phyloP scores from a whole-genome alignment of 2,888 invertebrate genomes.

The Drosophila longiperda region DNA sequence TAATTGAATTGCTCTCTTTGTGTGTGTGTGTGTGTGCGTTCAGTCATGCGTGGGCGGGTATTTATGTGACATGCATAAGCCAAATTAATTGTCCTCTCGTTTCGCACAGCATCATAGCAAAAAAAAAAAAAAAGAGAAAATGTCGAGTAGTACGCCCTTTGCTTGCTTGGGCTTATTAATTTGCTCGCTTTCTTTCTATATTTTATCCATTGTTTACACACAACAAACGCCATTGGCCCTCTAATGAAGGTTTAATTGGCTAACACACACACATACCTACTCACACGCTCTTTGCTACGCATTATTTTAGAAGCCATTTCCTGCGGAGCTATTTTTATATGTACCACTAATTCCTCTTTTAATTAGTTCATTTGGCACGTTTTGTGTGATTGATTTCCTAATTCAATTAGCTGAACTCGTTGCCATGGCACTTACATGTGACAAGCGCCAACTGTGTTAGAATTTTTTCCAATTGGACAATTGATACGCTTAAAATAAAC shows the following conservation, averaged over 20 bases:
- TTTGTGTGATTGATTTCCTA: conserved; percentile 68
- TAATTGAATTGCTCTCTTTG: conserved; percentile 65
- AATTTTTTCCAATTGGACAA: conserved; percentile 4
- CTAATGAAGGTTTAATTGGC: conserved; percentile 78
- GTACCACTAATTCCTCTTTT: conserved; percentile 68
- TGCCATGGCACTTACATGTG: conserved; percentile 8
- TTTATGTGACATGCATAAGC: conserved; percentile 70
- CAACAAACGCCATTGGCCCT: conserved; percentile 60
- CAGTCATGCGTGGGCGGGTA: conserved; percentile 17
- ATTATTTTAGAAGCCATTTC: conserved; percentile 54
- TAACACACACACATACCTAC: conserved; percentile 41
- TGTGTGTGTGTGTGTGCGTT: conserved; percentile 14
- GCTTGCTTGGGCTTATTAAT: conserved; percentile 49
- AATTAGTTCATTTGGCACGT: conserved; percentile 72
- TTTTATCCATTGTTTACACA: conserved; percentile 61
- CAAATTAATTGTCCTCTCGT: conserved; percentile 74
- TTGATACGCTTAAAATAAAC: conserved; percentile 3
- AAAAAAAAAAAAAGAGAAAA: conserved; percentile 32
- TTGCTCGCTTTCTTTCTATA: conserved; percentile 22
- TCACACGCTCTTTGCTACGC: conserved; percentile 3
- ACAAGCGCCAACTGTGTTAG: conserved; percentile 4
- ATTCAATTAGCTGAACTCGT: conserved; percentile 59
- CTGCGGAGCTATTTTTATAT: conserved; percentile 45
- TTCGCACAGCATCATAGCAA: conserved; percentile 46
- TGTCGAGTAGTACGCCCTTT: conserved; percentile 50